Evolutionary conservation across 2,888 invertebrate genomes (phyloP), one percentile per base, ranked within the genome.

Genomic region (Drosophila monieri): DNA sequence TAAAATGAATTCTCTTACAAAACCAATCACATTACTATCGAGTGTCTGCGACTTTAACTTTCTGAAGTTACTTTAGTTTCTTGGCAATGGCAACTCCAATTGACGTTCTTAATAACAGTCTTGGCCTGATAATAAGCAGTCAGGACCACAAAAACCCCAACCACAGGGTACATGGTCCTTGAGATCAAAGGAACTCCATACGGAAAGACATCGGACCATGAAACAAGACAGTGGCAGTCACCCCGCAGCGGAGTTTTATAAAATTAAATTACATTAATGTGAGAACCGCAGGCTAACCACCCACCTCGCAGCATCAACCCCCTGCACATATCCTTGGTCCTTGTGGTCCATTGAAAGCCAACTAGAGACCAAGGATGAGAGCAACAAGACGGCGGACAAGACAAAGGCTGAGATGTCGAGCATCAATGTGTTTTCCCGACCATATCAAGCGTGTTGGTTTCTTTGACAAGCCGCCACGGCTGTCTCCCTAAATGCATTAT

Each of bases 221-320:
- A 30, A 62, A 39, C 41, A 23, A 70, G 83, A 61, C 77, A 78
- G 73, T 76, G 68, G 57, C 81, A 76, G 51, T 73, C 66, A 73
- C 77, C 69, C 79, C 73, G 65, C 53, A 73, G 83, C 80, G 80
- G 54, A 74, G 81, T 88, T 81, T 81, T 81, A 79, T 88, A 81
- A 81, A 84, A 84, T 84, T 88, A 88, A 88, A 84, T 84, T 88
- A 84, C 87, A 78, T 87, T 84, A 88, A 84, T 88, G 84, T 88
- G 88, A 73, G 87, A 86, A 87, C 73, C 88, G 77, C 78, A 83
- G 80, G 88, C 70, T 15, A 58, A 52, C 37, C 30, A 25, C 41
- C 18, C 18, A n/a, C 15, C 44, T 21, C 46, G 23, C 27, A 27
- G 21, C 14, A 46, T 46, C 41, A 32, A 41, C 49, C 10, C 14